Percentiles rank a stretch among this genome's conserved stretches.
phyloP scores from a whole-genome alignment of 2,113 vertebrate genomes.

The Urocynchramus pylzowi region DNA sequence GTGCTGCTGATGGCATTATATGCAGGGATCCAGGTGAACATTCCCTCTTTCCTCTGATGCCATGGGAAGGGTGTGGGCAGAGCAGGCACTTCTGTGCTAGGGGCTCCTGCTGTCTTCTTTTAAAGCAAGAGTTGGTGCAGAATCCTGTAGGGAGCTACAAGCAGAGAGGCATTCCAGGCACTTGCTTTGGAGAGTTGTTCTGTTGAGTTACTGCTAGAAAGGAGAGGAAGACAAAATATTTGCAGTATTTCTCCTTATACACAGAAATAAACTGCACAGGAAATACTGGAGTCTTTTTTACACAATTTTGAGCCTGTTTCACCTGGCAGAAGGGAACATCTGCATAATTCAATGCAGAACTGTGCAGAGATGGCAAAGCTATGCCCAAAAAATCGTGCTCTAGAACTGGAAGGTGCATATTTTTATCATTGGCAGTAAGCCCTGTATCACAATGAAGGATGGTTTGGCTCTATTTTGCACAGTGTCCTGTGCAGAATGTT shows the following conservation, averaged over 20 bases:
- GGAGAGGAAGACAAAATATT: neutral
- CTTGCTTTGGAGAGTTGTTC: neutral
- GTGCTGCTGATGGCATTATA: neutral
- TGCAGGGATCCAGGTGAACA: neutral
- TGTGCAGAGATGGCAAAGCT: neutral
- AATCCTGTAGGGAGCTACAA: neutral
- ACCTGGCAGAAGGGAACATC: neutral
- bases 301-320: neutral
- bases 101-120: neutral
- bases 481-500: neutral
- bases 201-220: neutral
- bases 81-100: neutral
- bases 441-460: neutral
- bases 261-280: neutral
- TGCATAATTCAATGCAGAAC: neutral
- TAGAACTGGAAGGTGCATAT: neutral
- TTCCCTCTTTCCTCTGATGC: neutral
- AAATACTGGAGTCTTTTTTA: neutral
- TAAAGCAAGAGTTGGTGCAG: neutral
- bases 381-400: neutral
- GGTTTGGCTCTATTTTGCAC: neutral
- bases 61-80: neutral
- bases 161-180: neutral
- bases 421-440: neutral
- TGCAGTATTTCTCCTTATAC: neutral